These are phyloP conservation scores for Lasioglossum zephyrum DNA, from an alignment of 2,888 invertebrate species.

Conservation along the genomic window DNA sequence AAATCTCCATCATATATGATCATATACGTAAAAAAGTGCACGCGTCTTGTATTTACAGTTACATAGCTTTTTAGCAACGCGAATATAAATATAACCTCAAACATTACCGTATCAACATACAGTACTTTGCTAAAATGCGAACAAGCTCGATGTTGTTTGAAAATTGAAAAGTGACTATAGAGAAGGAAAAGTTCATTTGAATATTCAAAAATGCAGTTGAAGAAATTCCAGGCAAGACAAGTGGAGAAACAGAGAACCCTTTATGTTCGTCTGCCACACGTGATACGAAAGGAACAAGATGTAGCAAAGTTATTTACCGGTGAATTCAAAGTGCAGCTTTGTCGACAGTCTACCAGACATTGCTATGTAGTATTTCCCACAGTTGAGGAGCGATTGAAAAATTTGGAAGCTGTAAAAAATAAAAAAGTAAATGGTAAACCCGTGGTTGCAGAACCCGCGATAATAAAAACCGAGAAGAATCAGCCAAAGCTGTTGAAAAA, in stretches of 20 bases:
- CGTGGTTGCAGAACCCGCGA: conserved; percentile 63
- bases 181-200: neutral
- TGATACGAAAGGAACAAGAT: conserved; percentile 72
- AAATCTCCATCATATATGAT: neutral
- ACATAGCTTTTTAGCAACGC: neutral
- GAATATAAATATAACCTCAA: conserved; percentile 46
- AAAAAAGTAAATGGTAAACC: conserved; percentile 69
- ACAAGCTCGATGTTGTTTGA: neutral
- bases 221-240: neutral
- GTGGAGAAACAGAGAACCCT: conserved; percentile 70
- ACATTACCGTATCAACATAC: neutral
- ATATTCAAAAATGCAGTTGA: neutral
- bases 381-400: conserved; percentile 72
- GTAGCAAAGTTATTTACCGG: conserved; percentile 74
- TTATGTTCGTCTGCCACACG: conserved; percentile 75
- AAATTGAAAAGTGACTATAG: neutral
- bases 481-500: conserved; percentile 54
- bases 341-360: conserved; percentile 73
- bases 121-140: neutral
- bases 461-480: conserved; percentile 31
- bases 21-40: conserved; percentile 3
- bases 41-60: conserved; percentile 11
- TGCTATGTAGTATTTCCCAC: conserved; percentile 76
- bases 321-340: conserved; percentile 72
- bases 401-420: conserved; percentile 67